Evolutionary conservation across 2,797 vertebrate genomes (phyloP).

Genomic region (Limosa lapponica): DNA sequence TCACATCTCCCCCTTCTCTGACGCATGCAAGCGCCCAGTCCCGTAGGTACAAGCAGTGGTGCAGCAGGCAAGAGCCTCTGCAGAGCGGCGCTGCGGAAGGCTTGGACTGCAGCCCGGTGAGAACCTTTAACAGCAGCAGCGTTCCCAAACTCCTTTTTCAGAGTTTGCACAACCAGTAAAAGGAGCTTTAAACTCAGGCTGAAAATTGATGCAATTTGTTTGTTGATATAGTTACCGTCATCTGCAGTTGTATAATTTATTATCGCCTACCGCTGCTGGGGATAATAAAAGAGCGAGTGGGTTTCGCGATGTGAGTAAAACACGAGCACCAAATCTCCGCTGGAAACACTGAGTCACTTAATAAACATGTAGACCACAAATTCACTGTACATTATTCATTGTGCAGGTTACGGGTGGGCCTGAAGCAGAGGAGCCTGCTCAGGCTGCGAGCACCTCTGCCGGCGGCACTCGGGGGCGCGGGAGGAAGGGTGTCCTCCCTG

Average conservation of each 20-base stretch:
- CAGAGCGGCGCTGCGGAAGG: background rate
- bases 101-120: conserved; percentile 5
- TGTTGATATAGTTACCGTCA: conserved; percentile 51
- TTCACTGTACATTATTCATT: conserved; percentile 16
- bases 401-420: conserved; percentile 7
- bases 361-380: conserved; percentile 56
- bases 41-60: background rate
- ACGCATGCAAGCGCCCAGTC: background rate
- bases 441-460: background rate
- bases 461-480: background rate
- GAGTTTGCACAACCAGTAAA: conserved; percentile 30
- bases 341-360: conserved; percentile 67
- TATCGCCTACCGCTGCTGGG: conserved; percentile 25
- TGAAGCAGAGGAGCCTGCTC: background rate
- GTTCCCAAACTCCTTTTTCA: conserved; percentile 23
- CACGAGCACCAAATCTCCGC: conserved; percentile 55
- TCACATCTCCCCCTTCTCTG: background rate
- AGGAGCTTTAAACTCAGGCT: background rate
- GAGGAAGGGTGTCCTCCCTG: background rate
- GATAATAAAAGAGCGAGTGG: conserved; percentile 61
- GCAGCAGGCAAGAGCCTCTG: conserved; percentile 5
- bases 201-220: conserved; percentile 57
- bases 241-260: conserved; percentile 62
- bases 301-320: conserved; percentile 56
- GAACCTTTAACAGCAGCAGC: background rate